Evolutionary conservation across 2,888 invertebrate species (phyloP).

Genomic region (Tortricodes alternella): DNA sequence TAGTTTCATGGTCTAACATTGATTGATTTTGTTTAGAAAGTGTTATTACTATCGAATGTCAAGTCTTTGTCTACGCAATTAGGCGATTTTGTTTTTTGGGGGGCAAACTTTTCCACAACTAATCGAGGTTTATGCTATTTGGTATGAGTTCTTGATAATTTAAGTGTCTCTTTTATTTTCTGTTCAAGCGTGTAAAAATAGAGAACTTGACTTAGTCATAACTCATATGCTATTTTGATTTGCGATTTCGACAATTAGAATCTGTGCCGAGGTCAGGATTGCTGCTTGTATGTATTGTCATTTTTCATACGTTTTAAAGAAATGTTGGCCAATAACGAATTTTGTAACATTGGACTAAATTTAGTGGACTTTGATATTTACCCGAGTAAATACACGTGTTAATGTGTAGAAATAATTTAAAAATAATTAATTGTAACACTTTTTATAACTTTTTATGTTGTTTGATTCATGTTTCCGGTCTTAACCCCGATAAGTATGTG

Average conservation of each 20-base stretch:
- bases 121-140: background rate
- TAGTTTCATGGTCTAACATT: conserved; percentile 16
- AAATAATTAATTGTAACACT: background rate
- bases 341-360: conserved; percentile 13
- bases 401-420: no score
- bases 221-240: conserved; percentile 14
- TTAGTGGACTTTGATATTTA: conserved; percentile 16
- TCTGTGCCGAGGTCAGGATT: conserved; percentile 17
- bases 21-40: conserved; percentile 24
- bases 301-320: background rate
- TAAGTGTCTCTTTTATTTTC: no score
- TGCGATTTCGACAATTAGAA: conserved; percentile 22
- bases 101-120: background rate
- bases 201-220: conserved; percentile 2
- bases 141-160: no score
- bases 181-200: background rate
- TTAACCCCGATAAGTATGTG: background rate
- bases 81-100: background rate
- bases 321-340: conserved; percentile 9
- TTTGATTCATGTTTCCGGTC: no score
- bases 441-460: no score
- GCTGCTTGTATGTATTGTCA: conserved; percentile 7
- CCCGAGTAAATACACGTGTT: no score
- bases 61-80: conserved; percentile 5
- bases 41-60: conserved; percentile 22